A percentile compares a stretch with the other conserved stretches of the same genome.
These are phyloP conservation scores for Gymnogyps californianus DNA, from an alignment of 2,113 vertebrate genomes.

Conservation along the genomic window DNA sequence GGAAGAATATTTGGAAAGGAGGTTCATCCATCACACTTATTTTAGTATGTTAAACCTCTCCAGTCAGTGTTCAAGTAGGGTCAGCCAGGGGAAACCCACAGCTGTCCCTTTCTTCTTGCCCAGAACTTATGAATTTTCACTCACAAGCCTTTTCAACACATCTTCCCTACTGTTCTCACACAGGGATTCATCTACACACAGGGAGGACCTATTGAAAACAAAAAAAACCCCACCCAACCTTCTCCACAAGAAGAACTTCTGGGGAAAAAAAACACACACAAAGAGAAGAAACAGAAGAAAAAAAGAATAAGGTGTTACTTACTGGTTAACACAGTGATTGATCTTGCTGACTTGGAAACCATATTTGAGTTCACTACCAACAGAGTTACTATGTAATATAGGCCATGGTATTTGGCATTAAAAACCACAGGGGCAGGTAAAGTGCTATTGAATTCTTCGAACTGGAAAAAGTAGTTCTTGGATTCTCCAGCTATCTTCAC, in stretches of 20 bases:
- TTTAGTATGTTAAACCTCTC: not conserved
- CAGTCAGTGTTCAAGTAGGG: not conserved
- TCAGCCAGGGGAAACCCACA: not conserved
- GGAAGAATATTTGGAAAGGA: not conserved
- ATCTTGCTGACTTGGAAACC: conserved; percentile 81
- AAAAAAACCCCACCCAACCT: not conserved
- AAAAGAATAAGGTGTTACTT: conserved; percentile 50
- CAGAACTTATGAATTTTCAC: not conserved
- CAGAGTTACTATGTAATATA: conserved; percentile 87
- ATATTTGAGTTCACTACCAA: conserved; percentile 75
- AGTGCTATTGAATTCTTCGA: conserved; percentile 77
- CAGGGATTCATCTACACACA: not conserved
- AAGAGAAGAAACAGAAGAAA: not conserved
- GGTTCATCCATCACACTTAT: not conserved
- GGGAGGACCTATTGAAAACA: not conserved
- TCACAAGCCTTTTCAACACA: not conserved
- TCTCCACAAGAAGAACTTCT: not conserved
- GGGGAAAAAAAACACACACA: not conserved
- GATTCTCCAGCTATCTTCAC: conserved; percentile 90
- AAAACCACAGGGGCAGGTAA: conserved; percentile 80
- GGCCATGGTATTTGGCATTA: conserved; percentile 87
- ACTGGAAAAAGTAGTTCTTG: conserved; percentile 82
- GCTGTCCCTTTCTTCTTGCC: not conserved
- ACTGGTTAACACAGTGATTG: conserved; percentile 88
- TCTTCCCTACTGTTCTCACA: not conserved